These are phyloP conservation scores for Ophion ellenae DNA, from an alignment of 2,888 invertebrate species.

Conservation along the genomic window DNA sequence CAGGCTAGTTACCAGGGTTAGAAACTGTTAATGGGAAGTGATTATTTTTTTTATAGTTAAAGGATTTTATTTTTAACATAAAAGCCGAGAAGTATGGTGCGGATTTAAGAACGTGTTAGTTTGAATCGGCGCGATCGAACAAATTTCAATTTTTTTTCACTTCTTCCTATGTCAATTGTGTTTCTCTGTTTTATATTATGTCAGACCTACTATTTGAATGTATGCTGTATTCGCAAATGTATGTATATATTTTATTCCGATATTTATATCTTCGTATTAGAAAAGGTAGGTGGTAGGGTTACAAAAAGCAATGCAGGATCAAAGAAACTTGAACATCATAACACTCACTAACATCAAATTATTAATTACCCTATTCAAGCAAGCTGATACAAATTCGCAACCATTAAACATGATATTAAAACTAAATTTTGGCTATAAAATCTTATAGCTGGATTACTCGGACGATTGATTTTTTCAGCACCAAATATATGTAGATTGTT, in stretches of 20 bases:
- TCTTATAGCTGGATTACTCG: too few relatives aligned
- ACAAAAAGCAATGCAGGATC: too few relatives aligned
- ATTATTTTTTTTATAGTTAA: not conserved
- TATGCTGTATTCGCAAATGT: not conserved
- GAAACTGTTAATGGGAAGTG: not conserved
- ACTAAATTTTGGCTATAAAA: too few relatives aligned
- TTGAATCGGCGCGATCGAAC: too few relatives aligned
- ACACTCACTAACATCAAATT: too few relatives aligned
- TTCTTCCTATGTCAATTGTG: too few relatives aligned
- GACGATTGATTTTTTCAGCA: too few relatives aligned
- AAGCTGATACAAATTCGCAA: not conserved
- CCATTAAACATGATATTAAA: not conserved
- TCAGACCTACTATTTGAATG: too few relatives aligned
- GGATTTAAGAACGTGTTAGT: not conserved
- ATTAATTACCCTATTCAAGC: too few relatives aligned
- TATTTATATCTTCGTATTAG: not conserved
- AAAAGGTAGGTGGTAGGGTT: not conserved
- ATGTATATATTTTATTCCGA: not conserved
- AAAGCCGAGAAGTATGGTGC: not conserved
- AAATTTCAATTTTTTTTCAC: too few relatives aligned
- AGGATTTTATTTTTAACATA: not conserved
- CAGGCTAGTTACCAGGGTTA: not conserved
- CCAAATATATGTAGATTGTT: constrained; percentile 4
- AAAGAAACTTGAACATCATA: too few relatives aligned
- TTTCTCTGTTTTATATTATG: too few relatives aligned